Evolutionary conservation across 2,888 invertebrate genomes (phyloP), one percentile per base, ranked within the genome.

Genomic region (Drosophila anceps): DNA sequence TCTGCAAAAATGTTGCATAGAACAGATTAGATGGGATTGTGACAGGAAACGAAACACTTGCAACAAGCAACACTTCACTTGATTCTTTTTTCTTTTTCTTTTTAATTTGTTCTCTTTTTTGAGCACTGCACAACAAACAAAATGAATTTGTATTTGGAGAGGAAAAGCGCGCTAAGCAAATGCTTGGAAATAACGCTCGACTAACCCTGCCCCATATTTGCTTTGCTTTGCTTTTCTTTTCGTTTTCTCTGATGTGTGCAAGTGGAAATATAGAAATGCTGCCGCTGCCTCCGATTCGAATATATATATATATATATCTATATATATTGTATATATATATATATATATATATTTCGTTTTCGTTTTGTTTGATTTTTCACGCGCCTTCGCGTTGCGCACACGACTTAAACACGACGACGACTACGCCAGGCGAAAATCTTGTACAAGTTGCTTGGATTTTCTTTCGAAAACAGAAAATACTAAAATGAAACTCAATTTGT

Each of bases 171-270:
- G 65, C 35, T 57, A 50, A 44, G 48, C 35, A 57, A 60, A 43
- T 65, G 46, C 20, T 46, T 65, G 44, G 44, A 46, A 57, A 67
- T 73, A 59, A 83, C 72, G 73, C 70, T 84, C 82, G 84, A 93
- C 93, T 93, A 93, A 93, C 93, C 93, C 93, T 93, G 93, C 91
- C 93, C 93, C 93, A 93, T 93, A 90, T 92, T 66, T 64, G 59
- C 90, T 92, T 68, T 57, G 64, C 67, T 58, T 53, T 60, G 60
- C 29, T 69, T 64, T 73, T 29, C 64, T 44, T 64, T 63, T 69
- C 13, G 20, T 44, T 27, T 46, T 46, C 46, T 24, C 41, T 1
- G 60, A 59, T 64, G 46, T 59, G 68, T 44, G 20, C 24, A 57
- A 70, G 82, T 81, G 76, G 82, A 82, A 84, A 82, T 84, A 64